Base-by-base conservation (phyloP, 2,113 vertebrate genomes). In the Peromyscus maniculatus region DNA sequence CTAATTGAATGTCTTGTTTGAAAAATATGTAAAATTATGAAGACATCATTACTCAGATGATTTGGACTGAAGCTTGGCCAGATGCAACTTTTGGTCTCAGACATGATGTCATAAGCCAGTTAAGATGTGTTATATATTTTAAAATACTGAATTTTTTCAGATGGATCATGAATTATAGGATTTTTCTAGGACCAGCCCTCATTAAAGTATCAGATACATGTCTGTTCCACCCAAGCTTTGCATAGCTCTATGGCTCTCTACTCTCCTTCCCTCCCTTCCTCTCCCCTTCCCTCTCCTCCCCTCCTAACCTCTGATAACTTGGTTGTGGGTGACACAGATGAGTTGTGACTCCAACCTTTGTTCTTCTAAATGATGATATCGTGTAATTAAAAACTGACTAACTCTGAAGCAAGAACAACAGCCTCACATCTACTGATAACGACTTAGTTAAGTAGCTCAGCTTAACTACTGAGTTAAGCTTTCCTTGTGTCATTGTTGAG, bases 21-120 rank as follows among this genome's bases (percentile, higher is more conserved):
- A 97, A 96, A 97, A 97, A 96, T 95, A 88, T 91, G 24, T 80
- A 93, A 88, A 93, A 93, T 96, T 92, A 74, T 96, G 69, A 96
- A 96, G 88, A 94, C 36, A 96, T 96, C 84, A 87, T 93, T n/a
- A 93, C 24, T 97, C 71, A 92, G 71, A 95, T 91, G 55, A 75
- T 75, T 91, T 92, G 79, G 39, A 19, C 39, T 72, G n/a, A 62
- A 88, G n/a, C 67, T 75, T 93, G 59, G 86, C 52, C 71, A 94
- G 93, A 97, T 66, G 26, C 28, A 84, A 46, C 72, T 94, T 78
- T 97, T 36, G 77, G 77, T 97, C 52, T 97, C 74, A 97, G 86
- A 90, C 59, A 91, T 95, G 80, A 94, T 96, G 84, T 96, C 94
- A 96, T 92, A 95, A 87, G 59, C 24, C 84, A 77, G 52, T 77